These are phyloP conservation scores for Caenorhabditis afra DNA, from an alignment of 2,888 invertebrate species.

Conservation along the genomic window DNA sequence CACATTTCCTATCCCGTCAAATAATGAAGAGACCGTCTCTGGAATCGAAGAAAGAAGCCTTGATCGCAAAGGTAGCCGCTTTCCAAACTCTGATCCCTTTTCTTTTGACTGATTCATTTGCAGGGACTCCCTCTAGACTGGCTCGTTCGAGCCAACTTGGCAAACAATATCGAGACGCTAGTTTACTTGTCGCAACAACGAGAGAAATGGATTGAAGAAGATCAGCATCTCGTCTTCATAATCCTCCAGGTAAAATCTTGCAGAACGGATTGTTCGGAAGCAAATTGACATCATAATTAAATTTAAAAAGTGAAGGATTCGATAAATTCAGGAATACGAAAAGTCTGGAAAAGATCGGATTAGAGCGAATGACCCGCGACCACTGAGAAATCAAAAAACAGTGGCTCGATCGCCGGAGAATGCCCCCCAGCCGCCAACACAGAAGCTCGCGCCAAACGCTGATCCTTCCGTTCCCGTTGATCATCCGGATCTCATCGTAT, in stretches of 20 bases:
- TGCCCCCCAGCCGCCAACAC: background rate
- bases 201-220: conserved; percentile 44
- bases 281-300: background rate
- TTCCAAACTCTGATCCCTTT: background rate
- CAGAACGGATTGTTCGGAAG: background rate
- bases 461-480: too few relatives aligned
- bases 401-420: too few relatives aligned
- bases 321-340: conserved; percentile 17
- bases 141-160: conserved; percentile 41
- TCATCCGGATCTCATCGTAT: conserved; percentile 8
- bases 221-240: conserved; percentile 18
- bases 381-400: background rate
- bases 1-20: background rate
- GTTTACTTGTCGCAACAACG: conserved; percentile 27
- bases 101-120: background rate
- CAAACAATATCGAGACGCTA: conserved; percentile 26
- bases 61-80: conserved; percentile 8
- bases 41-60: background rate
- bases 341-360: background rate
- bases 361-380: conserved; percentile 15
- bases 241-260: conserved; percentile 31
- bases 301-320: background rate
- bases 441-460: too few relatives aligned
- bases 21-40: background rate
- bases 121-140: conserved; percentile 53